Percentiles rank a stretch among this genome's conserved stretches.
phyloP scores from a whole-genome alignment of 2,113 vertebrate genomes.

The Python bivittatus region DNA sequence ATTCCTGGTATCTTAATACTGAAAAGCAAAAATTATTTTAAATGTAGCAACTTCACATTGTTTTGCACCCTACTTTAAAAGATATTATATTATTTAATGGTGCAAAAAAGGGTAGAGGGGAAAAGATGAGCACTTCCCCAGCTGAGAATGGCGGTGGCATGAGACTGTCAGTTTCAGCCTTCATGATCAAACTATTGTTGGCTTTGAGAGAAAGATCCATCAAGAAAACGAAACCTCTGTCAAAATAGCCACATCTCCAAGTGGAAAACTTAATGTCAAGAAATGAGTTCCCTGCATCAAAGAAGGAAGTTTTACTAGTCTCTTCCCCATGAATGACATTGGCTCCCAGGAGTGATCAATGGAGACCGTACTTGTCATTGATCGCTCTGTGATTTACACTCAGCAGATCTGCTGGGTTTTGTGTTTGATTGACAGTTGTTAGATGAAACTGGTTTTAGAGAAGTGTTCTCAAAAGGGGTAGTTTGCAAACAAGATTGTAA shows the following conservation, averaged over 20 bases:
- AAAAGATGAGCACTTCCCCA: background rate
- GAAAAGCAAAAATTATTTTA: background rate
- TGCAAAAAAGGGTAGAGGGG: background rate
- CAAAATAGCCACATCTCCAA: conserved; percentile 8
- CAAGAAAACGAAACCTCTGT: conserved; percentile 33
- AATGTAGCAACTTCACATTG: background rate
- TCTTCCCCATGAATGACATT: conserved; percentile 26
- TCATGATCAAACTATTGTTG: background rate
- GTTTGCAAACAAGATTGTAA: conserved; percentile 42
- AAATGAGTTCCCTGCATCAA: conserved; percentile 25
- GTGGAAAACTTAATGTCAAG: conserved; percentile 25
- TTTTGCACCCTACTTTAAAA: background rate
- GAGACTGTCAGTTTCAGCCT: background rate
- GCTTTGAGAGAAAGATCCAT: conserved; percentile 36
- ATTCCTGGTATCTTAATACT: background rate
- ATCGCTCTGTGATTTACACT: conserved; percentile 28
- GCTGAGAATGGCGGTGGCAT: background rate
- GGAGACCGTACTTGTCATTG: conserved; percentile 28
- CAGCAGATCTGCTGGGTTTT: conserved; percentile 38
- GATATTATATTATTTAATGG: background rate
- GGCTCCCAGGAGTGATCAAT: conserved; percentile 28
- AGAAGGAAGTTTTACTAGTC: conserved; percentile 11
- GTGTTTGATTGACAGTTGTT: conserved; percentile 38
- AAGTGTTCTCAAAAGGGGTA: conserved; percentile 17
- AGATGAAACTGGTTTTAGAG: conserved; percentile 32